Percentiles rank a stretch among this genome's conserved stretches.
Conservation (phyloP, 2,888 invertebrate genomes). For the Dione vanillae region DNA sequence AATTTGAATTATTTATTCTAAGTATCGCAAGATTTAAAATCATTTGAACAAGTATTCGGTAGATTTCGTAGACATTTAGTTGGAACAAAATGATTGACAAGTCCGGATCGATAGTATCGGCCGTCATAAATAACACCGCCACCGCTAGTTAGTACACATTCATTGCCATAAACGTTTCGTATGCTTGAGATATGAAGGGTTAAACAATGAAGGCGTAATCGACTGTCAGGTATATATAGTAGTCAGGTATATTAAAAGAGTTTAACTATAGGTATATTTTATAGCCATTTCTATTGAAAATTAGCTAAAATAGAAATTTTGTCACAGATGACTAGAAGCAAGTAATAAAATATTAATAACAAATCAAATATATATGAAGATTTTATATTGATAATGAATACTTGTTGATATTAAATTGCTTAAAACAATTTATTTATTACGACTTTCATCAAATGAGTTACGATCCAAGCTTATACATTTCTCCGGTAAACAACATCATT, state of each 20-base stretch:
- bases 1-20: slow-evolving; percentile 51
- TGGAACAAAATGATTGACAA: slow-evolving; percentile 76
- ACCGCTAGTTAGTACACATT: slow-evolving; percentile 81
- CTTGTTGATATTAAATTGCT: slow-evolving; percentile 31
- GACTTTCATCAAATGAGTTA: slow-evolving; percentile 34
- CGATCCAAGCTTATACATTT: slow-evolving; percentile 39
- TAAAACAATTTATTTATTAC: slow-evolving; percentile 41
- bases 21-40: slow-evolving; percentile 55
- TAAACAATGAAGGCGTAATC: slow-evolving; percentile 41
- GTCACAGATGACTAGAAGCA: background rate
- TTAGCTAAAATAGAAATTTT: background rate
- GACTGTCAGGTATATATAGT: slow-evolving; percentile 3
- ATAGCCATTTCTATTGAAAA: background rate
- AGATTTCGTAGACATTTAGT: slow-evolving; percentile 62
- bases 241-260: too few species aligned
- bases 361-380: slow-evolving; percentile 9
- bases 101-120: slow-evolving; percentile 78
- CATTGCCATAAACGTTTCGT: slow-evolving; percentile 57
- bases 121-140: slow-evolving; percentile 80
- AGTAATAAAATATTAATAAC: slow-evolving; percentile 23
- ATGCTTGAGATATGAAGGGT: slow-evolving; percentile 36
- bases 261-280: background rate
- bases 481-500: slow-evolving; percentile 46
- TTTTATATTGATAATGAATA: slow-evolving; percentile 18
- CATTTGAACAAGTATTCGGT: slow-evolving; percentile 49